Conservation (phyloP, 2,113 vertebrate genomes). For the Otocyon megalotis region DNA sequence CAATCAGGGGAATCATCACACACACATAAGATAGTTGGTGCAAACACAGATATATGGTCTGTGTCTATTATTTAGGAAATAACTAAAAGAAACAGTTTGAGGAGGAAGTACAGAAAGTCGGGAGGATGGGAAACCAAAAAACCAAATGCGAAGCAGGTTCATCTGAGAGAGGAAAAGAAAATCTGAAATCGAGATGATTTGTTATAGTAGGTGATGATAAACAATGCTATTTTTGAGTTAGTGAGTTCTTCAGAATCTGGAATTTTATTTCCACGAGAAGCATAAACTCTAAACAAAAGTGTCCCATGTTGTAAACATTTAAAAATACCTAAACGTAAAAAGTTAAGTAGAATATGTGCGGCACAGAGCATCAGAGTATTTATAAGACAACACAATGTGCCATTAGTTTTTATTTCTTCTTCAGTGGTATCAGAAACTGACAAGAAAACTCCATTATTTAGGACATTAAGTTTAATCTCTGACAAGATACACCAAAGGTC, state of each 20-base stretch:
- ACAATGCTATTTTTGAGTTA: accelerated
- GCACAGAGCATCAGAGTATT: not conserved
- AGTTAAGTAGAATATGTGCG: too few species aligned
- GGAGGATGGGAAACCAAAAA: too few species aligned
- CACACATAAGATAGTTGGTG: not conserved
- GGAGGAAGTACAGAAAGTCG: accelerated
- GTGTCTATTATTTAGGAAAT: not conserved
- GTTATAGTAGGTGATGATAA: not conserved
- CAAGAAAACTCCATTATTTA: not conserved
- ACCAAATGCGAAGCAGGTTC: not conserved
- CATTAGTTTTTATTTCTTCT: too few species aligned
- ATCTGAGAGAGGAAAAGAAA: not conserved
- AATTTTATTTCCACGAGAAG: not conserved
- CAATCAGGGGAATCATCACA: not conserved
- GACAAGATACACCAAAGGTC: not conserved
- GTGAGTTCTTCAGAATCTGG: not conserved
- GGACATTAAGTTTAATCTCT: not conserved
- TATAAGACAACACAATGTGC: too few species aligned
- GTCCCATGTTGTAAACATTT: not conserved
- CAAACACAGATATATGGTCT: not conserved
- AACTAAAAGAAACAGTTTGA: not conserved
- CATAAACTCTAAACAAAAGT: not conserved
- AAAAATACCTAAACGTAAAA: not conserved
- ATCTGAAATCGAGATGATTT: accelerated
- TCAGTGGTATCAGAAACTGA: not conserved